Evolutionary conservation across 1,140 invertebrate genomes (phyloP).

Genomic region (Drosophila rufa): DNA sequence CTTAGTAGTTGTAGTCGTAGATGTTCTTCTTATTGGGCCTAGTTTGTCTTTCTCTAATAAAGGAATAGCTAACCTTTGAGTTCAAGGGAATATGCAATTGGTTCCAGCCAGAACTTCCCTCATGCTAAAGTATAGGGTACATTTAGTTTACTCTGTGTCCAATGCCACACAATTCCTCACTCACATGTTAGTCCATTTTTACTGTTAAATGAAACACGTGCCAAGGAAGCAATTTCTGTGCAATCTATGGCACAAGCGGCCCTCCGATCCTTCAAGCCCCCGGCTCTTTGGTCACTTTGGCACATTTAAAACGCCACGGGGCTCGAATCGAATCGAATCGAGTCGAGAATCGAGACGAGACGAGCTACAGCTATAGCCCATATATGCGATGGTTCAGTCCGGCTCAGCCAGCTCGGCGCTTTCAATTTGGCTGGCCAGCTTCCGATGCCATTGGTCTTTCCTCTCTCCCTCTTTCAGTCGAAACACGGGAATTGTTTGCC

Average conservation of each 20-base stretch:
- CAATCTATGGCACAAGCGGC: slow-evolving; percentile 64
- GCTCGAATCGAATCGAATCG: slow-evolving; percentile 29
- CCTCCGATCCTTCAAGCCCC: slow-evolving; percentile 42
- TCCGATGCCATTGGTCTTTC: slow-evolving; percentile 51
- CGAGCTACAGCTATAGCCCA: slow-evolving; percentile 16
- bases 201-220: slow-evolving; percentile 82
- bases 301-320: slow-evolving; percentile 68
- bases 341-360: slow-evolving; percentile 10
- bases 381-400: slow-evolving; percentile 24
- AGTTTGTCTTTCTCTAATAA: slow-evolving; percentile 60
- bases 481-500: slow-evolving; percentile 23
- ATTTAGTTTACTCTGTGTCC: slow-evolving; percentile 23
- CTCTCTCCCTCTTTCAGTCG: not conserved
- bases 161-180: slow-evolving; percentile 66
- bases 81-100: not conserved
- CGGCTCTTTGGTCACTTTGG: slow-evolving; percentile 62
- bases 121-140: not conserved
- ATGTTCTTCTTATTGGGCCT: slow-evolving; percentile 9
- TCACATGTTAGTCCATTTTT: slow-evolving; percentile 58
- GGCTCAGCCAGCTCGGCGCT: slow-evolving; percentile 31
- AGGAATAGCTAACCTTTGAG: slow-evolving; percentile 33
- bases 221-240: slow-evolving; percentile 80
- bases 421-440: slow-evolving; percentile 70
- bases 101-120: not conserved
- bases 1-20: slow-evolving; percentile 39